These are phyloP conservation scores for Phyllotreta cruciferae DNA, from an alignment of 2,888 invertebrate species.

Conservation along the genomic window DNA sequence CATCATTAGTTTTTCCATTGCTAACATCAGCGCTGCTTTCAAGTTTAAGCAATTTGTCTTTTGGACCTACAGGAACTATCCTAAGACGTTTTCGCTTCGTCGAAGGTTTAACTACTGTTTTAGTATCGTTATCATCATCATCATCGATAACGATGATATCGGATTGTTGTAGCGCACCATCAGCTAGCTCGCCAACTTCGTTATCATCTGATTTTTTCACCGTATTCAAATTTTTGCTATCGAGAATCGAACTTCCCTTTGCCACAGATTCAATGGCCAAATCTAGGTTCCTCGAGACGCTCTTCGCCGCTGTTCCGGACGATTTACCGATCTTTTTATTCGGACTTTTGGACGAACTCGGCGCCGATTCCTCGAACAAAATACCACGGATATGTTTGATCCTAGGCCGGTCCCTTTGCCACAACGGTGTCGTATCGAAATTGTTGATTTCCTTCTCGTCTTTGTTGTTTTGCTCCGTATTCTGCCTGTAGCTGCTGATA, in stretches of 20 bases:
- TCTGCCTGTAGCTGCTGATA: conserved; percentile 64
- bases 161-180: too few species aligned
- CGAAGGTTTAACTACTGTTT: background rate
- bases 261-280: conserved; percentile 54
- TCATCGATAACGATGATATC: conserved; percentile 42
- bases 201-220: conserved; percentile 29
- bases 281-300: conserved; percentile 37
- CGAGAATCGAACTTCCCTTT: conserved; percentile 34
- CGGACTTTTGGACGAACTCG: conserved; percentile 42
- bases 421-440: conserved; percentile 68
- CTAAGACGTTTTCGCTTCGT: conserved; percentile 23
- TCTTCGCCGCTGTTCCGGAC: conserved; percentile 15
- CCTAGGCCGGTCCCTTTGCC: conserved; percentile 66
- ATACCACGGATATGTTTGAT: conserved; percentile 64
- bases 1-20: background rate
- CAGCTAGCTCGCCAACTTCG: background rate
- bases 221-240: conserved; percentile 27
- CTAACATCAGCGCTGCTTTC: background rate
- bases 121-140: conserved; percentile 31
- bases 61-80: background rate
- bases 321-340: conserved; percentile 39
- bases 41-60: background rate
- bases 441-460: conserved; percentile 50
- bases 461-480: conserved; percentile 55
- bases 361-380: conserved; percentile 63